Percentiles rank a stretch among this genome's conserved stretches.
Evolutionary conservation across 2,113 vertebrate genomes (phyloP).

Genomic region (Sylvia atricapilla): DNA sequence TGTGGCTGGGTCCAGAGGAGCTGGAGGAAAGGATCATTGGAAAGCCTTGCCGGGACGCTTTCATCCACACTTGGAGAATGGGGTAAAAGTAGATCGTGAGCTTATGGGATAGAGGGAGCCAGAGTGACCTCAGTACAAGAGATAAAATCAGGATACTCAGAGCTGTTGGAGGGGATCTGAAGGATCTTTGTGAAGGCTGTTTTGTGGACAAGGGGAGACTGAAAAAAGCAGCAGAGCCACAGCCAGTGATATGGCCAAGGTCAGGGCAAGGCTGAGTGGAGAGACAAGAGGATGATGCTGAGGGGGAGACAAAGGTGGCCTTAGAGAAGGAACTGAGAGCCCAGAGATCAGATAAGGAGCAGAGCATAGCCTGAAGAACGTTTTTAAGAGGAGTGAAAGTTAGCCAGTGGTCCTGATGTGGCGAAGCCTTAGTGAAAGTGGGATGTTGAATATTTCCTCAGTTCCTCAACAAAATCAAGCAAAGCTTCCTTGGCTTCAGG

Average conservation of each 20-base stretch:
- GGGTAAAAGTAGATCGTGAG: background rate
- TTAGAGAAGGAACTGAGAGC: slow-evolving; percentile 61
- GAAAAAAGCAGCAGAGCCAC: background rate
- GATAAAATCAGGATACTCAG: background rate
- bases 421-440: slow-evolving; percentile 42
- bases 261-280: background rate
- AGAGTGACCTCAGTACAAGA: background rate
- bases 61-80: background rate
- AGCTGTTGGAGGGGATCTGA: background rate
- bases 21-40: background rate
- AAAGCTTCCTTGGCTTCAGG: background rate
- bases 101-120: background rate
- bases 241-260: background rate
- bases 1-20: background rate
- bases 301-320: background rate
- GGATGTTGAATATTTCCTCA: slow-evolving; percentile 44
- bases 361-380: background rate
- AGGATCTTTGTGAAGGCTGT: background rate
- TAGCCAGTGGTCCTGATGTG: slow-evolving; percentile 48
- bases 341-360: slow-evolving; percentile 59
- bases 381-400: slow-evolving; percentile 39
- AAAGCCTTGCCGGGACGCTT: background rate
- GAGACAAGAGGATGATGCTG: slow-evolving; percentile 4
- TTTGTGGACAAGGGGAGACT: background rate
- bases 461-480: slow-evolving; percentile 20